A percentile compares a stretch with the other conserved stretches of the same genome.
Conservation (phyloP, 2,113 vertebrate species). For the Silurus meridionalis region DNA sequence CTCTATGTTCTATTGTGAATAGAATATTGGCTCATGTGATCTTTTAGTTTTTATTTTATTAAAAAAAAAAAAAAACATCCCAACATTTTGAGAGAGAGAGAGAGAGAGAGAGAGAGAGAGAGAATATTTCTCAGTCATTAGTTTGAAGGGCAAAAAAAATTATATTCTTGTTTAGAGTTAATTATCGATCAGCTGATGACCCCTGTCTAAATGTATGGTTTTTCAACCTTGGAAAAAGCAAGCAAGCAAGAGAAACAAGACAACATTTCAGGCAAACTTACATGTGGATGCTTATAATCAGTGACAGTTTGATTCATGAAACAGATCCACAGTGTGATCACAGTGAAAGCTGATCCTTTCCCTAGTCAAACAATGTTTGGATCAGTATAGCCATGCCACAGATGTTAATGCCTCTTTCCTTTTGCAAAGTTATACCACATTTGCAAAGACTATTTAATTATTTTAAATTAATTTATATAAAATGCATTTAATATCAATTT, state of each 20-base stretch:
- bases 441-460: no score
- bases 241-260: background rate
- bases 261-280: background rate
- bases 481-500: no score
- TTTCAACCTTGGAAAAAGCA: background rate
- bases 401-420: background rate
- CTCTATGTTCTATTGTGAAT: no score
- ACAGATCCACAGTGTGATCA: background rate
- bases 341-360: background rate
- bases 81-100: no score
- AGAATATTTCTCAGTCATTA: background rate
- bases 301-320: slow-evolving; percentile 2
- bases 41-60: no score
- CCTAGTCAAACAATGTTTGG: background rate
- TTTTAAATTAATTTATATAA: no score
- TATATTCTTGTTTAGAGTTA: no score
- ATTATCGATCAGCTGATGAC: background rate
- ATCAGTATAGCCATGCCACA: background rate
- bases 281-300: background rate
- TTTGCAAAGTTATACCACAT: background rate
- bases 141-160: background rate
- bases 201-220: background rate
- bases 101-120: no score
- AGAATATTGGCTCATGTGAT: no score
- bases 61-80: no score